Evolutionary conservation across 1,140 invertebrate genomes (phyloP), one percentile per base, ranked within the genome.

Genomic region (Melanaphis sacchari): DNA sequence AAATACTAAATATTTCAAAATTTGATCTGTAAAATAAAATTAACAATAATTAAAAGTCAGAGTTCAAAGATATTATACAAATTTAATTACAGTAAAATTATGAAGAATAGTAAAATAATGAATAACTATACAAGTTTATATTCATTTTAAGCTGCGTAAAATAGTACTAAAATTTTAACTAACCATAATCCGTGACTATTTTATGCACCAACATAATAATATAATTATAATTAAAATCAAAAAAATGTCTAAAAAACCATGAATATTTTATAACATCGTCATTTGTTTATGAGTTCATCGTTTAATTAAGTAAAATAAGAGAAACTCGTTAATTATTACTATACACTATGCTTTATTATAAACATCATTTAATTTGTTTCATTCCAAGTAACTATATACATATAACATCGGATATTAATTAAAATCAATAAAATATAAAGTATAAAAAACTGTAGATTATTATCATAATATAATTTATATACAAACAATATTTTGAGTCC

Each of bases 161-260:
- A 76, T 76, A 76, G n/a, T 36, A 76, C 59, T 76, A 76, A 76
- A n/a, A 76, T 76, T 76, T 76, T 76, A 76, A 36, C 59, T n/a
- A n/a, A 76, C n/a, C 59, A 76, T 76, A 76, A 76, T 18, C 59
- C 59, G 59, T 15, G n/a, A 76, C 31, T 76, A 15, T 76, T 76
- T 76, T 76, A 76, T 76, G 31, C 59, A 1, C 59, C 31, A n/a
- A 76, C 59, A 76, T 76, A n/a, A n/a, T 76, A 76, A n/a, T n/a
- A 76, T n/a, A n/a, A n/a, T n/a, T 76, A 76, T 76, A 76, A 76
- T 76, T 76, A 76, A 76, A 76, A 76, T 76, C 59, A 76, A 76
- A 76, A 59, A 76, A 76, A 76, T n/a, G 59, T 66, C 59, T 66
- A 66, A 26, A 59, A 76, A 76, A 76, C n/a, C 59, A 76, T n/a